Evolutionary conservation across 23 tunicate genomes (phyloP), one percentile per base, ranked within the genome.

Genomic region (Oikopleura dioica): DNA sequence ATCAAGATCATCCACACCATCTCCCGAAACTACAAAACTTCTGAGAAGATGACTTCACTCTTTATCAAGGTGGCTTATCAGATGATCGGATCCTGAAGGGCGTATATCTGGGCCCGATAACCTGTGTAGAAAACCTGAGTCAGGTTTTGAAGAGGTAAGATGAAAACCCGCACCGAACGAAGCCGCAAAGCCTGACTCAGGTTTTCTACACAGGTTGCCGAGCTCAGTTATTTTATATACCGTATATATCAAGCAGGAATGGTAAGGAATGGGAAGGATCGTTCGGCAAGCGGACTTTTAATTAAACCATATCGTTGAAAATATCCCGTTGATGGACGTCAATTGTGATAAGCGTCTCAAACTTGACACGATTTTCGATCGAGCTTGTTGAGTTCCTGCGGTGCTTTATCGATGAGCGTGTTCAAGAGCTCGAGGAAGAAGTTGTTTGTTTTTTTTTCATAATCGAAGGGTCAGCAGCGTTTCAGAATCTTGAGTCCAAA

Each of bases 1-100:
- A 94, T 94, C 86, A 82, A 95, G 58, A 94, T 94, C 95, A 94
- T 94, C 4, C 99, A 94, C 77, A 84, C 87, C 81, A 84, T 94
- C 33, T 83, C 89, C 32, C 79, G 95, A 55, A 86, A 86, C 72
- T 94, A 86, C 85, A 94, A 94, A 81, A 94, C 99, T 34, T 86
- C 99, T 35, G 88, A 86, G 77, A 78, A 95, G 21, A 86, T 94
- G 99, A 94, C 99, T 50, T 86, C 99, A 9, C 77, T 94, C 1
- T 94, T 94, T 51, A 84, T 94, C 33, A 94, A 94, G 77, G 99
- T 94, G 33, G 86, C 99, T 24, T 86, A 94, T 68, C 99, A 94
- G 38, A 86, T 94, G 99, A 94, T 94, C 28, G 82, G 83, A 1
- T 94, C 89, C 5, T 94, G 99, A 51, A 68, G 99, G 21, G 83